A percentile compares a stretch with the other conserved stretches of the same genome.
Conservation (phyloP, 2,113 vertebrate species). For the Gymnobelideus leadbeateri region DNA sequence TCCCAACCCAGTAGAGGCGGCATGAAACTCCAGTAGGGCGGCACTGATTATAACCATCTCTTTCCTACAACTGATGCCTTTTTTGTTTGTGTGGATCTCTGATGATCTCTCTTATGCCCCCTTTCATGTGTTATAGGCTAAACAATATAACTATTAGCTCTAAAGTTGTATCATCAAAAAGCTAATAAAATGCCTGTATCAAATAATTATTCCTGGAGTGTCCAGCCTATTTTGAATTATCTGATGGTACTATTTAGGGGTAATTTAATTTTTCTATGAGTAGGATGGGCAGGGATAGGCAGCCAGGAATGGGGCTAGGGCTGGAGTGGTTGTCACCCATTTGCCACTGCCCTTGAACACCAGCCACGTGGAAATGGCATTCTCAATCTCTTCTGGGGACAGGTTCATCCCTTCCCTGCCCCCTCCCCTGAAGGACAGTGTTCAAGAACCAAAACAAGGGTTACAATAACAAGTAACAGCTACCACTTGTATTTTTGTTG, state of each 20-base stretch:
- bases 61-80: background rate
- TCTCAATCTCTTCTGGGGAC: background rate
- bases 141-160: background rate
- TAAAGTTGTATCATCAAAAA: background rate
- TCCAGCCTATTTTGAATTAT: background rate
- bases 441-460: background rate
- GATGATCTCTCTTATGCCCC: background rate
- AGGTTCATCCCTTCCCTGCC: background rate
- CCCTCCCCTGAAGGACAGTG: background rate
- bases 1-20: background rate
- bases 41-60: background rate
- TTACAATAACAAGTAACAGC: background rate
- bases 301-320: background rate
- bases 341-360: background rate
- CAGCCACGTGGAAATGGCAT: background rate
- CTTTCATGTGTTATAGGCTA: background rate
- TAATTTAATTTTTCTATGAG: background rate
- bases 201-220: conserved; percentile 1
- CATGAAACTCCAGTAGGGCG: background rate
- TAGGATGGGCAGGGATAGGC: background rate
- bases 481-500: background rate
- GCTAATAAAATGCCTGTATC: background rate
- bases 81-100: background rate
- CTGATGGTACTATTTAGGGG: background rate
- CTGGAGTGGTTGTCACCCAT: background rate